Conservation (phyloP, 2,888 invertebrate genomes). For the Folsomia manolachei region DNA sequence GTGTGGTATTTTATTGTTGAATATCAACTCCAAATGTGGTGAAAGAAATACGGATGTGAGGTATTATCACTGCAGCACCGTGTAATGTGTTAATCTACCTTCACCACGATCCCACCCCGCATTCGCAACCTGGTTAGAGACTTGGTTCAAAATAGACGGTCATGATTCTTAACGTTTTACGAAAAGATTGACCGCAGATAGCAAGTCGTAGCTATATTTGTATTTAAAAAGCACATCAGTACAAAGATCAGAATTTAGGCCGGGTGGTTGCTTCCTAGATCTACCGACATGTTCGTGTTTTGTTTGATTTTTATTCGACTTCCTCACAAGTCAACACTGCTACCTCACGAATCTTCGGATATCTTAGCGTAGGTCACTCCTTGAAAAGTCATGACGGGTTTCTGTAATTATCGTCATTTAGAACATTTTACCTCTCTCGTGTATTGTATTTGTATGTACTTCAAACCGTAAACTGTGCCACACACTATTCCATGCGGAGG, state of each 20-base stretch:
- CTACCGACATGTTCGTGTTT: not conserved
- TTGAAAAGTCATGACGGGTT: slow-evolving; percentile 3
- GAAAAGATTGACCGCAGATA: not conserved
- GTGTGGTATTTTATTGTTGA: slow-evolving; percentile 10
- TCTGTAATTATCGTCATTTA: slow-evolving; percentile 19
- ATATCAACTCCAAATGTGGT: not conserved
- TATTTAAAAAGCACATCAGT: not conserved
- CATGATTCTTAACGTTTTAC: slow-evolving; percentile 13
- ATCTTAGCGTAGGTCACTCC: not conserved
- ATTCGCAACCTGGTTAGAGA: slow-evolving; percentile 19
- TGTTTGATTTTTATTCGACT: not conserved
- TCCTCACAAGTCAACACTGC: not conserved
- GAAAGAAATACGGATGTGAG: slow-evolving; percentile 1
- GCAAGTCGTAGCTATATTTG: no score
- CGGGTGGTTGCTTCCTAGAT: not conserved
- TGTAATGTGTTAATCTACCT: slow-evolving; percentile 19
- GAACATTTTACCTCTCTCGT: slow-evolving; percentile 8
- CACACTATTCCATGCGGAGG: not conserved
- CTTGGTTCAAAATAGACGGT: slow-evolving; percentile 13
- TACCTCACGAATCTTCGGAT: not conserved
- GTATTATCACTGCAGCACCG: not conserved
- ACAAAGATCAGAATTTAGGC: not conserved
- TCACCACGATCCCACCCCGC: slow-evolving; percentile 1
- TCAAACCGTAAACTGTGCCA: not conserved
- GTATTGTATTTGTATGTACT: not conserved